Conservation (phyloP, 2,797 vertebrate genomes). For the Scolopax bukidnonensis region DNA sequence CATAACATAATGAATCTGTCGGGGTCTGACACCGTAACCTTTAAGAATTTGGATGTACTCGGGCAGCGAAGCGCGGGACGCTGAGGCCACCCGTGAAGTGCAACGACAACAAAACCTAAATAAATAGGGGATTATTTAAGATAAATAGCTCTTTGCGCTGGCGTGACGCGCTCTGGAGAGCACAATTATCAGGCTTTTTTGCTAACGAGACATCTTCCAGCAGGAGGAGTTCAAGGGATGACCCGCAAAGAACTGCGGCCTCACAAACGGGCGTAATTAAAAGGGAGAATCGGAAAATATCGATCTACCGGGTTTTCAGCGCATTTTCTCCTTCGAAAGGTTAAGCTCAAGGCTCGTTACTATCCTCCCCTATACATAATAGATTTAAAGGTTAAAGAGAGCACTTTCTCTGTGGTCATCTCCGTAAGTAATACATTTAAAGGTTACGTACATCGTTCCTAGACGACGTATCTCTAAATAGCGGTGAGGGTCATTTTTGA, state of each 20-base stretch:
- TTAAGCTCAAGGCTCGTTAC: background rate
- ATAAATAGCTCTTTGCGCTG: rapidly evolving
- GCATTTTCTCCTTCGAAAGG: background rate
- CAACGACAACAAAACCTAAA: no score
- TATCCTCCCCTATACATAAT: background rate
- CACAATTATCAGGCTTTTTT: background rate
- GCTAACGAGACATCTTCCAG: background rate
- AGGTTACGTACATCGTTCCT: no score
- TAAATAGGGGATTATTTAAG: no score
- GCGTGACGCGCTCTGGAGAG: background rate
- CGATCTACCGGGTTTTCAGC: background rate
- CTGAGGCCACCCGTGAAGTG: background rate
- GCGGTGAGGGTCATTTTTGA: no score
- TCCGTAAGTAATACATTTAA: background rate
- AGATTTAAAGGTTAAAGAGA: slow-evolving; percentile 37
- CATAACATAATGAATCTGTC: background rate
- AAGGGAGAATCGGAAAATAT: background rate
- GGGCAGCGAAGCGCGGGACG: background rate
- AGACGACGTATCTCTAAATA: no score
- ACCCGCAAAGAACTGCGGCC: background rate
- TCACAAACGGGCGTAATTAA: background rate
- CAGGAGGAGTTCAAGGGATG: background rate
- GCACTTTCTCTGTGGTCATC: no score
- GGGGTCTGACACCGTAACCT: background rate
- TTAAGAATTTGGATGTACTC: background rate